A percentile compares a stretch with the other conserved stretches of the same genome.
These are phyloP conservation scores for Ophioninae sp. DNA, from an alignment of 2,888 invertebrate genomes.

Conservation along the genomic window DNA sequence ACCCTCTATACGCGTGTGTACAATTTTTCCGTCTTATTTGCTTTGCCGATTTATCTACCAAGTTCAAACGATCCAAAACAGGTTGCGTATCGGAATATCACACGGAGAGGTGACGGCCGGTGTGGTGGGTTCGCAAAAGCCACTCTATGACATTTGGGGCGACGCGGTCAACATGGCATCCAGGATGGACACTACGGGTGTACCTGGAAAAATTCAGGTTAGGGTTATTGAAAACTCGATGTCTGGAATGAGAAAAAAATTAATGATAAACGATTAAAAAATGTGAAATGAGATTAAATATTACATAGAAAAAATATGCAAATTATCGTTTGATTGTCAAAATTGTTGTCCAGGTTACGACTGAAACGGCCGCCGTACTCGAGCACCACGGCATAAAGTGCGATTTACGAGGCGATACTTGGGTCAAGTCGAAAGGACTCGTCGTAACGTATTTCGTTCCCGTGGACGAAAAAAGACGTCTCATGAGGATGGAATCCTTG, in stretches of 20 bases:
- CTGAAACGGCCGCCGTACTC: conserved; percentile 87
- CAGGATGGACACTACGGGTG: conserved; percentile 96
- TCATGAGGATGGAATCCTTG: conserved; percentile 69
- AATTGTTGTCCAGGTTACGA: conserved; percentile 83
- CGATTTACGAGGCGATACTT: conserved; percentile 86
- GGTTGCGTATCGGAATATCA: conserved; percentile 87
- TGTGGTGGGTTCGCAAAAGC: conserved; percentile 96
- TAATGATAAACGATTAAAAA: background rate
- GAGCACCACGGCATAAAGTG: conserved; percentile 87
- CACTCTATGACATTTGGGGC: conserved; percentile 98
- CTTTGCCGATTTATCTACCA: too few species aligned
- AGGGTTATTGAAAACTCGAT: background rate
- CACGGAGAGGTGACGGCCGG: conserved; percentile 96
- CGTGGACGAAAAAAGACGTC: conserved; percentile 83
- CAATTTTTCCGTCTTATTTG: background rate
- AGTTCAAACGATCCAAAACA: conserved; percentile 35
- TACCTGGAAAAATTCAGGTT: conserved; percentile 90
- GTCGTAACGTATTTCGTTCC: conserved; percentile 89
- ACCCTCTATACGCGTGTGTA: background rate
- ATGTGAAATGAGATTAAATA: too few species aligned
- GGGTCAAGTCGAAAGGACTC: conserved; percentile 87
- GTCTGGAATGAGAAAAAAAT: background rate
- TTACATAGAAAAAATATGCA: background rate
- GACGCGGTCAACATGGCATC: conserved; percentile 98
- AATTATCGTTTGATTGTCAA: background rate